Evolutionary conservation across 1,140 invertebrate species (phyloP), one percentile per base, ranked within the genome.

Genomic region (Drepana arcuata): DNA sequence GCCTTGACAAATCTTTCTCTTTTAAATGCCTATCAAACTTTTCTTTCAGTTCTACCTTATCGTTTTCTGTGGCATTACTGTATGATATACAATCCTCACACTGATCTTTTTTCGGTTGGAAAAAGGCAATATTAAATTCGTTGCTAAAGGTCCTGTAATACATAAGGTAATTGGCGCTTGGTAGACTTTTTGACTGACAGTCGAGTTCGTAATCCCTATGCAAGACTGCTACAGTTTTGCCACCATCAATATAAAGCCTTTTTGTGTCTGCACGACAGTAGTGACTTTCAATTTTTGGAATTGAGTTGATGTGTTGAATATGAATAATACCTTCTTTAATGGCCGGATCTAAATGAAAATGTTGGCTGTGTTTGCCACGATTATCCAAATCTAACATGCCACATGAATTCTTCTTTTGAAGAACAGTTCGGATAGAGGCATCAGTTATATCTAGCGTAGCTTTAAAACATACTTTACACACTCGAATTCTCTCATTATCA

Each of bases 101-200:
- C 25, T 50, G 41, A 15, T 50, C 48, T 38, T 50, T 50, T 23
- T 37, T 37, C 1, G 35, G 27, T 36, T 26, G 4, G n/a, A 4
- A 41, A 16, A 37, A 44, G 11, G 34, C 13, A 9, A 44, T 37
- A 33, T 34, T 38, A 11, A 6, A 37, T 14, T 38, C 12, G 2
- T 15, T 28, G 7, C 3, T 18, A 28, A 44, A 43, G 10, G 37
- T 35, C 27, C 40, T 39, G 16, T 37, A 28, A 38, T 34, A 48
- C 27, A 34, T 23, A 27, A 14, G 27, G 16, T 37, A 43, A 9
- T 33, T 14, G 18, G 13, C 41, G 13, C 3, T n/a, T 5, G 16
- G 29, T 18, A 15, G 9, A 23, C 33, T 12, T 31, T 48, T 31
- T 18, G 6, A 14, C 16, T 41, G 14, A 32, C 31, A 34, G 3